These are phyloP conservation scores for Archivesica marissinica DNA, from an alignment of 1,140 invertebrate genomes.

Conservation along the genomic window DNA sequence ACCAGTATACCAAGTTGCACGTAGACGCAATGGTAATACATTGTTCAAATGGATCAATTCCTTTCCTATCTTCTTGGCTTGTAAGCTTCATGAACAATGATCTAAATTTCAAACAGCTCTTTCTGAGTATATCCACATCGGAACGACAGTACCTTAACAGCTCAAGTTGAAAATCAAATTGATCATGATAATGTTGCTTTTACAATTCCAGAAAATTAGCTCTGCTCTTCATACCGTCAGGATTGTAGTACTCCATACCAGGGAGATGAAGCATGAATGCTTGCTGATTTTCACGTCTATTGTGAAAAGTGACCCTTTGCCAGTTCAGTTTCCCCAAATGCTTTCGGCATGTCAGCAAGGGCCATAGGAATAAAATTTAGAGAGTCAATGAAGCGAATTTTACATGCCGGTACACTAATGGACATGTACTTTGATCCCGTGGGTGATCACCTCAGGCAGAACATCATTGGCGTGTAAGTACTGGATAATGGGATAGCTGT, in stretches of 20 bases:
- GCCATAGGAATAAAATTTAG: slow-evolving; percentile 54
- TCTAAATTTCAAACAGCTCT: slow-evolving; percentile 21
- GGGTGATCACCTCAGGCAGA: slow-evolving; percentile 44
- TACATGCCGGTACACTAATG: background rate
- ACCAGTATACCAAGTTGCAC: background rate
- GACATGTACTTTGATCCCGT: slow-evolving; percentile 54
- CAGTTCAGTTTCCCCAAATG: slow-evolving; percentile 52
- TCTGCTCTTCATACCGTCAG: slow-evolving; percentile 2
- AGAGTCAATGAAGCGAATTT: slow-evolving; percentile 34
- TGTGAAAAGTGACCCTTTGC: slow-evolving; percentile 36
- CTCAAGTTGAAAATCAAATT: slow-evolving; percentile 21
- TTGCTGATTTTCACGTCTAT: slow-evolving; percentile 25
- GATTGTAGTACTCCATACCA: slow-evolving; percentile 13
- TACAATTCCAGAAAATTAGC: slow-evolving; percentile 37
- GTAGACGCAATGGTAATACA: slow-evolving; percentile 20
- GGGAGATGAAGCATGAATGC: background rate
- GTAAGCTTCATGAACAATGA: slow-evolving; percentile 20
- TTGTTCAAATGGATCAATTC: slow-evolving; percentile 36
- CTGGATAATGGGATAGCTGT: slow-evolving; percentile 35
- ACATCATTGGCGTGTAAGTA: slow-evolving; percentile 11
- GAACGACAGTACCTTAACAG: slow-evolving; percentile 16
- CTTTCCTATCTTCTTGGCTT: background rate
- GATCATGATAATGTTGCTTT: background rate
- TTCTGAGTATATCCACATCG: slow-evolving; percentile 60
- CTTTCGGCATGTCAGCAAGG: slow-evolving; percentile 44